Evolutionary conservation across 1,140 invertebrate genomes (phyloP).

Genomic region (Drosophila rufa): DNA sequence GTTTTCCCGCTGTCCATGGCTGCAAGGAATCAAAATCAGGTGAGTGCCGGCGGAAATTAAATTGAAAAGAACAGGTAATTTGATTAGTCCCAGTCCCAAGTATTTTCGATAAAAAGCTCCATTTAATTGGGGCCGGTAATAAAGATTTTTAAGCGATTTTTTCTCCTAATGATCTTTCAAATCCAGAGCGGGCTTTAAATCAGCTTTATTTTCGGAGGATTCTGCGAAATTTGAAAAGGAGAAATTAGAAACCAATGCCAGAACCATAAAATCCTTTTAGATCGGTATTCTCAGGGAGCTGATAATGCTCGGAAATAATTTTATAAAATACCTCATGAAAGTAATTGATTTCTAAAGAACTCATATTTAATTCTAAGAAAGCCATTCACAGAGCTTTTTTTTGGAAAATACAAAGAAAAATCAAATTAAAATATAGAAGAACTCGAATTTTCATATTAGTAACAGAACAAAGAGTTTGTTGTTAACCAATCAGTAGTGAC

Average conservation of each 20-base stretch:
- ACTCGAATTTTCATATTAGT: not conserved
- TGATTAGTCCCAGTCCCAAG: not conserved
- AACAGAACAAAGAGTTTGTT: not conserved
- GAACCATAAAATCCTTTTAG: no score
- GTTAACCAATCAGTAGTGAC: not conserved
- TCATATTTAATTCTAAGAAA: no score
- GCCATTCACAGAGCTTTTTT: no score
- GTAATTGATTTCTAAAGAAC: no score
- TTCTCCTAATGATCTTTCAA: conserved; percentile 1
- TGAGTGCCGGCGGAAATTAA: conserved; percentile 36
- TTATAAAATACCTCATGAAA: no score
- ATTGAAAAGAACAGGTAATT: conserved; percentile 22
- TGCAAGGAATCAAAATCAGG: conserved; percentile 11
- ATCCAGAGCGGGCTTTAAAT: not conserved
- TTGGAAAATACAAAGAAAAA: no score
- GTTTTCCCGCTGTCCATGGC: conserved; percentile 2
- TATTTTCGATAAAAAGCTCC: not conserved
- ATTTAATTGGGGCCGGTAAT: conserved; percentile 18
- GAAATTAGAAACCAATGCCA: no score
- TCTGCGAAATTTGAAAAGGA: no score
- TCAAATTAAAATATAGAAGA: no score
- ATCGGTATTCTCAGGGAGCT: no score
- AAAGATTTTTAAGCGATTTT: not conserved
- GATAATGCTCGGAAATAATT: no score
- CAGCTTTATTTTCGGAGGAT: not conserved